phyloP scores from a whole-genome alignment of 2,888 invertebrate genomes.

The Rambutsinella grinnellia region DNA sequence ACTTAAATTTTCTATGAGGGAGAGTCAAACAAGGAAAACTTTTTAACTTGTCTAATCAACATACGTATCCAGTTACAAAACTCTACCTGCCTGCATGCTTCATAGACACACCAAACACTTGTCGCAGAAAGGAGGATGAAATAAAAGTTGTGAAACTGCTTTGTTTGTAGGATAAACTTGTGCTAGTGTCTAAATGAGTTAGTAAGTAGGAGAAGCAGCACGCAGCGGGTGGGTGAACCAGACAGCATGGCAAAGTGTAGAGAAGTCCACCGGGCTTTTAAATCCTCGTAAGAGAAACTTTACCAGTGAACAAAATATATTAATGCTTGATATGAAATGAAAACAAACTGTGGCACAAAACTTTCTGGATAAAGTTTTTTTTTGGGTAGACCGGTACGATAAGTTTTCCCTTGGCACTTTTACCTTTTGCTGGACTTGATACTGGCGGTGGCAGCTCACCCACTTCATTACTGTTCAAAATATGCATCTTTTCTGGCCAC shows the following conservation, averaged over 20 bases:
- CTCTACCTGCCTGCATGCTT: neutral
- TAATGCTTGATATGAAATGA: neutral
- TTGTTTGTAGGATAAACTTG: neutral
- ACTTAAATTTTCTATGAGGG: neutral
- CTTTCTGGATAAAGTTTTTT: neutral
- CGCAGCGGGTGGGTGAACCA: neutral
- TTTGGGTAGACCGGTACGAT: neutral
- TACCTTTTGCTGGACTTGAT: neutral
- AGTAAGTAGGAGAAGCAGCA: neutral
- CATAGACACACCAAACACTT: neutral
- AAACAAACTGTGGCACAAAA: neutral
- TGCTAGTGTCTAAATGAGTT: neutral
- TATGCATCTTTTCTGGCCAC: neutral
- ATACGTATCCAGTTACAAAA: neutral
- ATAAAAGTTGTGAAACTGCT: neutral
- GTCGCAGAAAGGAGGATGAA: neutral
- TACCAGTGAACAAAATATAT: neutral
- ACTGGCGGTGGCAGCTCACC: neutral
- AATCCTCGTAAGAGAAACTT: conserved; percentile 3
- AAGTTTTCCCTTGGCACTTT: conserved; percentile 13
- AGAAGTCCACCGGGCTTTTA: neutral
- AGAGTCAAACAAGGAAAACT: no score
- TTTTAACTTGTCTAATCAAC: neutral
- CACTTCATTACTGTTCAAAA: neutral
- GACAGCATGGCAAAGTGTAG: neutral